phyloP scores from a whole-genome alignment of 2,888 invertebrate genomes.

The Operophtera brumata region DNA sequence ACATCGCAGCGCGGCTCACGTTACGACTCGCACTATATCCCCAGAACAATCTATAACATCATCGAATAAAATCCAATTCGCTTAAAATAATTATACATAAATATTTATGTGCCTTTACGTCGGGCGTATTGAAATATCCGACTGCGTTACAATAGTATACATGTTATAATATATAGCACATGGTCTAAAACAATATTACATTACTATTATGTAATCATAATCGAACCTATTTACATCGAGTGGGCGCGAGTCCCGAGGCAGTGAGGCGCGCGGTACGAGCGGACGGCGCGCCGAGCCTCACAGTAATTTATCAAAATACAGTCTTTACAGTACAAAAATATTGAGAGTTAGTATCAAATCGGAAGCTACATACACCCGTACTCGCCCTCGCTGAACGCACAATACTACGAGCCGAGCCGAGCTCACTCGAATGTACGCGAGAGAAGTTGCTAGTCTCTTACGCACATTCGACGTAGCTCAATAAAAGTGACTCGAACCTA shows the following conservation, averaged over 20 bases:
- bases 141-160: slow-evolving; percentile 29
- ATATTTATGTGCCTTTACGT: slow-evolving; percentile 50
- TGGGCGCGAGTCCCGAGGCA: slow-evolving; percentile 9
- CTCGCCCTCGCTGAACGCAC: background rate
- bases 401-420: background rate
- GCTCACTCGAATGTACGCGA: background rate
- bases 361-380: slow-evolving; percentile 7
- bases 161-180: slow-evolving; percentile 71
- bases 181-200: slow-evolving; percentile 76
- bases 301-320: slow-evolving; percentile 16
- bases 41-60: slow-evolving; percentile 19
- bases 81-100: slow-evolving; percentile 57
- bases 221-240: slow-evolving; percentile 60
- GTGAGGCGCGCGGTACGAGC: slow-evolving; percentile 1
- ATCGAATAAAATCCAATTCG: slow-evolving; percentile 60
- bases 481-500: no score
- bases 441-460: background rate
- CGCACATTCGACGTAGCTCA: background rate
- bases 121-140: slow-evolving; percentile 19
- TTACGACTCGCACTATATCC: slow-evolving; percentile 31
- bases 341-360: slow-evolving; percentile 15
- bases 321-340: slow-evolving; percentile 27
- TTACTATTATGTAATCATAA: slow-evolving; percentile 77
- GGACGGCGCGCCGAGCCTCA: slow-evolving; percentile 8
- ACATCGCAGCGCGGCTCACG: slow-evolving; percentile 42